phyloP scores from a whole-genome alignment of 2,113 vertebrate species.

The Bubo blakistoni region DNA sequence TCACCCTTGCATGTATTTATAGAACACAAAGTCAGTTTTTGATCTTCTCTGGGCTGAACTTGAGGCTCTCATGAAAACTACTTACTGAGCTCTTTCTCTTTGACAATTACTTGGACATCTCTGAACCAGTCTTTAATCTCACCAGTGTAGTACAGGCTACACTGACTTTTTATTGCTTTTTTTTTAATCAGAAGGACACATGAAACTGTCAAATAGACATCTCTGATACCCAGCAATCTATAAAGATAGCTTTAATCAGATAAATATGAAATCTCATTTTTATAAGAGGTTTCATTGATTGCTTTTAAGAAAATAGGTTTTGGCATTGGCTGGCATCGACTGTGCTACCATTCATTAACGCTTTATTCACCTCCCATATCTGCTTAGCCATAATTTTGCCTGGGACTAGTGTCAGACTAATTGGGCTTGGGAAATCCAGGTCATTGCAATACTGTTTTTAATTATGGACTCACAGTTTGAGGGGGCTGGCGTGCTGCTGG shows the following conservation, averaged over 20 bases:
- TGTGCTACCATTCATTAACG: not conserved
- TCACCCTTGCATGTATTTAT: not conserved
- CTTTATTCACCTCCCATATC: not conserved
- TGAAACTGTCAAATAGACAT: not conserved
- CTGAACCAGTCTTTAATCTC: conserved; percentile 7
- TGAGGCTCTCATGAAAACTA: not conserved
- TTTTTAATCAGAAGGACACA: not conserved
- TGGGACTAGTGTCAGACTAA: not conserved
- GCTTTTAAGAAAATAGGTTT: conserved; percentile 52
- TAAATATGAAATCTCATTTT: conserved; percentile 36
- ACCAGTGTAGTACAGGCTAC: not conserved
- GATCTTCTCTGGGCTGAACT: not conserved
- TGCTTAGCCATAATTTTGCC: not conserved
- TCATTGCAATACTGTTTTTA: not conserved
- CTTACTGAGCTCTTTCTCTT: not conserved
- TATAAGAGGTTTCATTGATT: conserved; percentile 53
- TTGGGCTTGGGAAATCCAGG: not conserved
- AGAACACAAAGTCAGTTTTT: conserved; percentile 24
- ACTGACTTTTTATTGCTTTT: not conserved
- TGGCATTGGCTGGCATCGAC: not conserved
- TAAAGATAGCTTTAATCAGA: conserved; percentile 30
- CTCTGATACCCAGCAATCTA: not conserved
- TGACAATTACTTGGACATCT: conserved; percentile 20
- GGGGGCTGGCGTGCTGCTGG: not conserved
- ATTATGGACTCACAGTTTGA: not conserved